Evolutionary conservation across 2,888 invertebrate genomes (phyloP).

Genomic region (Lithophane leautieri): DNA sequence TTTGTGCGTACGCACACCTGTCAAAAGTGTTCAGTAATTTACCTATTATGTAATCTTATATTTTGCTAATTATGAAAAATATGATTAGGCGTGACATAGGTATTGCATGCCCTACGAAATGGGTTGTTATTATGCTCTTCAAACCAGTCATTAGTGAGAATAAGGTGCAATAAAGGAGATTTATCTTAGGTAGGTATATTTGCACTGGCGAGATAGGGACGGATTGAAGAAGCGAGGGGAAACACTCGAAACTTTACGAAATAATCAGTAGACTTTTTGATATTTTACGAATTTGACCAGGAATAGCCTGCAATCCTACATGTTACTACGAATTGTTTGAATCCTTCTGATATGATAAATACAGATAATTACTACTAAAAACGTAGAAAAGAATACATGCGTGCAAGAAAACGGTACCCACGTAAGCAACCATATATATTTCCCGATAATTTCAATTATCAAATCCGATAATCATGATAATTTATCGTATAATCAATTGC

Average conservation of each 20-base stretch:
- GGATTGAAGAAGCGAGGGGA: not conserved
- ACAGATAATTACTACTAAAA: conserved; percentile 3
- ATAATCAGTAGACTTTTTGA: no score
- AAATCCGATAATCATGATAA: conserved; percentile 47
- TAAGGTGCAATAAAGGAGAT: not conserved
- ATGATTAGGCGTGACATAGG: conserved; percentile 20
- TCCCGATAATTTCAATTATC: conserved; percentile 51
- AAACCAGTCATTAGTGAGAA: not conserved
- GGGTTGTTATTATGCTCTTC: not conserved
- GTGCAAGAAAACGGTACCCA: conserved; percentile 7
- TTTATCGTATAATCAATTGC: conserved; percentile 54
- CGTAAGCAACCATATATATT: conserved; percentile 30
- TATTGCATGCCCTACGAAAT: not conserved
- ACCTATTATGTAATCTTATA: not conserved
- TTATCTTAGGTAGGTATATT: not conserved
- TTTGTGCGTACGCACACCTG: conserved; percentile 17
- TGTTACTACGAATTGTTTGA: not conserved
- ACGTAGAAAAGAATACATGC: conserved; percentile 9
- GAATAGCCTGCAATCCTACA: no score
- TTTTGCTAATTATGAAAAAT: conserved; percentile 22
- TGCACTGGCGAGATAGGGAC: not conserved
- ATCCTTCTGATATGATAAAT: conserved; percentile 18
- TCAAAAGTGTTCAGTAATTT: conserved; percentile 5
- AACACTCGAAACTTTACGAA: not conserved
- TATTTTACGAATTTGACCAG: no score